Conservation (phyloP, 2,888 invertebrate species). For the Epirrhoe tristata region DNA sequence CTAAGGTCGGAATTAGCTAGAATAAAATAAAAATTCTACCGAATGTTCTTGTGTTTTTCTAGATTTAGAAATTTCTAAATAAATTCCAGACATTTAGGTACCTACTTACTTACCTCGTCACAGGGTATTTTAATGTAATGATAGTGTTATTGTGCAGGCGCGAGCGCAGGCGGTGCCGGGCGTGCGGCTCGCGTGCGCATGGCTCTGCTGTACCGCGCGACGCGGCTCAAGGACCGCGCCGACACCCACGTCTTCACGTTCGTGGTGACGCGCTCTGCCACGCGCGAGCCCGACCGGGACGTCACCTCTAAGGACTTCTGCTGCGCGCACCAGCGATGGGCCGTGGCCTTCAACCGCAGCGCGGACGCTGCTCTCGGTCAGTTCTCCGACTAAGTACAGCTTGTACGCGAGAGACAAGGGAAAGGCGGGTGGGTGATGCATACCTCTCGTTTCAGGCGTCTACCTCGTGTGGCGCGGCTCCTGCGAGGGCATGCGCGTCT, state of each 20-base stretch:
- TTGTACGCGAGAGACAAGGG: neutral
- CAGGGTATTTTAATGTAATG: neutral
- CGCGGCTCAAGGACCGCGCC: conserved; percentile 92
- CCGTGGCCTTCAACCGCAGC: conserved; percentile 90
- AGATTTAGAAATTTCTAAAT: no score
- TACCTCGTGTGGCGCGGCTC: conserved; percentile 92
- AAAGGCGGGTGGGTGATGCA: conserved; percentile 5
- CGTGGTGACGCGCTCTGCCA: conserved; percentile 91
- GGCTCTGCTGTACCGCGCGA: conserved; percentile 93
- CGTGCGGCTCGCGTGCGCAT: conserved; percentile 85
- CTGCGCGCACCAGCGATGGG: conserved; percentile 93
- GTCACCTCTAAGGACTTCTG: conserved; percentile 93
- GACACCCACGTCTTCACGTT: conserved; percentile 94
- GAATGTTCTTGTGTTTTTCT: no score
- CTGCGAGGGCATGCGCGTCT: conserved; percentile 90
- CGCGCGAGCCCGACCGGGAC: conserved; percentile 91
- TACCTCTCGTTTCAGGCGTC: conserved; percentile 86
- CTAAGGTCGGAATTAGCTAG: no score
- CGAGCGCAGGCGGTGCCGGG: conserved; percentile 74
- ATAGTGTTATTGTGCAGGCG: conserved; percentile 50
- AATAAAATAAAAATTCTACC: no score
- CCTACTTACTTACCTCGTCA: neutral
- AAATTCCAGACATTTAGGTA: neutral
- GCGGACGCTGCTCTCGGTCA: conserved; percentile 87
- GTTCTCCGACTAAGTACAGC: conserved; percentile 32